phyloP scores from a whole-genome alignment of 2,888 invertebrate genomes.

The Cerastis rubricosa region DNA sequence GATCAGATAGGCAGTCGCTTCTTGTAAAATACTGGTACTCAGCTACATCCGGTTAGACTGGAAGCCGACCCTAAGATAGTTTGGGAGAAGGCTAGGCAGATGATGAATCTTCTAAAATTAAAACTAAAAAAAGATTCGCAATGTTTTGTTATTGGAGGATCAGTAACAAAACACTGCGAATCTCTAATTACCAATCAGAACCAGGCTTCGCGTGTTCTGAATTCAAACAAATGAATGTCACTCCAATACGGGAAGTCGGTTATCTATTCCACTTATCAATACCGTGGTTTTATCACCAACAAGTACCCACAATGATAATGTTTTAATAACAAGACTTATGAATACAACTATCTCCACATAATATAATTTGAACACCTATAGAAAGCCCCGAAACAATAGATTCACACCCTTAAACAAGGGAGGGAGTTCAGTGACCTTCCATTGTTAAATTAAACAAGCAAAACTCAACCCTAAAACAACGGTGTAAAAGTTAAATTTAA shows the following conservation, averaged over 20 bases:
- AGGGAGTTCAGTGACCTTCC: conserved; percentile 75
- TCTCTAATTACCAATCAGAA: not conserved
- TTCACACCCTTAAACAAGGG: conserved; percentile 77
- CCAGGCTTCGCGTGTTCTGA: not conserved
- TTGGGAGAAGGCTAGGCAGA: too few species aligned
- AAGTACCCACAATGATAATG: conserved; percentile 5
- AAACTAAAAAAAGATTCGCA: too few species aligned
- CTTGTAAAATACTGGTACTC: too few species aligned
- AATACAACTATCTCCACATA: conserved; percentile 57
- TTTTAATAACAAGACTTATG: conserved; percentile 45
- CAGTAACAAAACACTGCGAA: not conserved
- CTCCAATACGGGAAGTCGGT: not conserved
- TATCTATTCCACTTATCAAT: conserved; percentile 21
- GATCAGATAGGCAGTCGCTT: too few species aligned
- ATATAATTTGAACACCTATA: conserved; percentile 76
- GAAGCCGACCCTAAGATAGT: too few species aligned
- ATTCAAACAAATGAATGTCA: not conserved
- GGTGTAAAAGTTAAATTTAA: conserved; percentile 40
- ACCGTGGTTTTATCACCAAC: not conserved
- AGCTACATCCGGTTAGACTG: too few species aligned
- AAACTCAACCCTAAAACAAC: conserved; percentile 48
- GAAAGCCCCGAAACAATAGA: conserved; percentile 78
- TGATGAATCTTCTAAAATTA: too few species aligned
- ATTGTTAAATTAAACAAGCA: conserved; percentile 39
- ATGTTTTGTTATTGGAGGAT: too few species aligned